Evolutionary conservation across 1,140 invertebrate genomes (phyloP).

Genomic region (Plutomurus gul): DNA sequence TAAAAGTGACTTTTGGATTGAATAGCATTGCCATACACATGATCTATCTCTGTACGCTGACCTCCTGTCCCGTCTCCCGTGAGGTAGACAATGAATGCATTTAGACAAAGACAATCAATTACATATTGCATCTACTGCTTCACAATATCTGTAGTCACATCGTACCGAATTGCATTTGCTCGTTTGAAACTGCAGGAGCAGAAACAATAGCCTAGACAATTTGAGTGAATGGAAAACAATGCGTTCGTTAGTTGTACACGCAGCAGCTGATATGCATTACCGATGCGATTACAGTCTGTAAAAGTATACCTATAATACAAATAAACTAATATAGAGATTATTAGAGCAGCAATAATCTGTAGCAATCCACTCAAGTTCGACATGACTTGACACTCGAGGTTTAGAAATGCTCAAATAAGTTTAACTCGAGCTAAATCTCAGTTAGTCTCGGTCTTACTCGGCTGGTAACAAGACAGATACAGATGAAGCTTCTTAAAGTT

Average conservation of each 20-base stretch:
- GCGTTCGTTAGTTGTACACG: too few relatives aligned
- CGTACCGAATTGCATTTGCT: neutral
- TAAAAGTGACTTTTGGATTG: too few relatives aligned
- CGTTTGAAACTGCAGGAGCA: neutral
- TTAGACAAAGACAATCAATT: too few relatives aligned
- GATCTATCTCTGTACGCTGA: too few relatives aligned
- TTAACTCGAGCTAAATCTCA: neutral
- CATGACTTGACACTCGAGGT: conserved; percentile 28
- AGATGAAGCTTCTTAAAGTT: neutral
- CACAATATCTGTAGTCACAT: neutral
- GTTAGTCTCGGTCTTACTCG: neutral
- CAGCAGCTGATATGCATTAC: too few relatives aligned
- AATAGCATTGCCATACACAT: too few relatives aligned
- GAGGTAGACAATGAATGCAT: too few relatives aligned
- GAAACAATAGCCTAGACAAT: neutral
- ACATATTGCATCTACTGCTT: too few relatives aligned
- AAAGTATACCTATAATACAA: too few relatives aligned
- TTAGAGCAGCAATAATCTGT: conserved; percentile 6
- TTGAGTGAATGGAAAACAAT: neutral
- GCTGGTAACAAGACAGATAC: neutral
- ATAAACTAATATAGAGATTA: too few relatives aligned
- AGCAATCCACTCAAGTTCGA: conserved; percentile 7
- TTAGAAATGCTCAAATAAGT: conserved; percentile 16
- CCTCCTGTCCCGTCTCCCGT: too few relatives aligned
- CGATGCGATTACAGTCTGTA: too few relatives aligned